Conservation (phyloP, 1,140 invertebrate genomes). For the Subanguina moxae region DNA sequence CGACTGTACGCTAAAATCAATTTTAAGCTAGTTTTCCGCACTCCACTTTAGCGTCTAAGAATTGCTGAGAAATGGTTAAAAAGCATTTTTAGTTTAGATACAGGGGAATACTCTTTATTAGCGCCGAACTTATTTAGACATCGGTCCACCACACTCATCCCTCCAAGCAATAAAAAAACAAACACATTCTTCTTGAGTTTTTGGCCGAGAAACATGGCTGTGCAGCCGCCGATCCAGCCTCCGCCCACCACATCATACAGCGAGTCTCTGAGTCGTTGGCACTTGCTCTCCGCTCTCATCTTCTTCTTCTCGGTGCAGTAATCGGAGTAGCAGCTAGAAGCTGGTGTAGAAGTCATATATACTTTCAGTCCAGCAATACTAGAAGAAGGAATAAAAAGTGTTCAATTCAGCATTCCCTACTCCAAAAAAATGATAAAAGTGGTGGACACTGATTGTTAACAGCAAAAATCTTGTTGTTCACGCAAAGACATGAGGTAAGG, state of each 20-base stretch:
- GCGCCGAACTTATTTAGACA: too few species aligned
- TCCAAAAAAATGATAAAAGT: not conserved
- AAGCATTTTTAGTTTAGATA: too few species aligned
- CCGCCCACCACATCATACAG: not conserved
- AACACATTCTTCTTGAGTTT: not conserved
- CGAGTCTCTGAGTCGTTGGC: not conserved
- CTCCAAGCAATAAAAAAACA: not conserved
- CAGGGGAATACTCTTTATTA: too few species aligned
- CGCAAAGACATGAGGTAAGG: too few species aligned
- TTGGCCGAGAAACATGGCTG: not conserved
- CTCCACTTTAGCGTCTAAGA: too few species aligned
- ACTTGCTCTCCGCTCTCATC: slow-evolving; percentile 5
- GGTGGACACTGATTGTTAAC: too few species aligned
- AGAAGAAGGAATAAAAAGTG: not conserved
- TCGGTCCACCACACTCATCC: too few species aligned
- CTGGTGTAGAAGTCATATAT: not conserved
- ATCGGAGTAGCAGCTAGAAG: not conserved
- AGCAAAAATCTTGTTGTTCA: too few species aligned
- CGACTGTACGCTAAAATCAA: too few species aligned
- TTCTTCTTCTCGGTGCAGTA: not conserved
- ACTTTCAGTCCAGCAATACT: not conserved
- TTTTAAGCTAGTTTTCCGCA: too few species aligned
- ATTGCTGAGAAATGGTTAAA: too few species aligned
- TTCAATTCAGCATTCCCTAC: not conserved
- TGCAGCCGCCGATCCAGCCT: slow-evolving; percentile 1